These are phyloP conservation scores for Calameuta filiformis DNA, from an alignment of 2,888 invertebrate genomes.

Conservation along the genomic window DNA sequence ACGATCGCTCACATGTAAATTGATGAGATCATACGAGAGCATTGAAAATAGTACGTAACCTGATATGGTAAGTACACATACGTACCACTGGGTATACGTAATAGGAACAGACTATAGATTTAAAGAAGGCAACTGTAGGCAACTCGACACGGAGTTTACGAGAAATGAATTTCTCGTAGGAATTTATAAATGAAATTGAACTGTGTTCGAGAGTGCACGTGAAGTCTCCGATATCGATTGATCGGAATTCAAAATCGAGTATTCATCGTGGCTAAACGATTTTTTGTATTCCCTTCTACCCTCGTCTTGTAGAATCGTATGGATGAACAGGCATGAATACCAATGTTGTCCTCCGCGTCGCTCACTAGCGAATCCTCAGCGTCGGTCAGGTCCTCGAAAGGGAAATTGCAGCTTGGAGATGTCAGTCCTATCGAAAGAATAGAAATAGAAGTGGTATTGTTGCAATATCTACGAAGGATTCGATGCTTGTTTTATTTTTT, in stretches of 20 bases:
- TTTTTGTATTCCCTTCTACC: conserved; percentile 41
- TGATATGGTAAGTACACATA: too few species aligned
- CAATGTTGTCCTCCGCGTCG: conserved; percentile 62
- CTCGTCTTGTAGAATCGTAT: conserved; percentile 44
- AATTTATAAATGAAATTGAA: neutral
- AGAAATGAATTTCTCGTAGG: neutral
- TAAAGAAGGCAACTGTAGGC: too few species aligned
- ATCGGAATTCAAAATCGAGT: neutral
- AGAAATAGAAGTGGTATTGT: conserved; percentile 27
- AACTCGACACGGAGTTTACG: neutral
- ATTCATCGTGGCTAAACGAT: neutral
- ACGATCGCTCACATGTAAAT: neutral
- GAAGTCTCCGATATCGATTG: neutral
- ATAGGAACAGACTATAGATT: too few species aligned
- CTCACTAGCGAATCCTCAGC: conserved; percentile 62
- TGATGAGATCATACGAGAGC: neutral
- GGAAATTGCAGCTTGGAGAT: conserved; percentile 61
- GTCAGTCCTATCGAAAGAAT: conserved; percentile 59
- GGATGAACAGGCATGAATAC: conserved; percentile 56
- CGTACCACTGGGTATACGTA: too few species aligned
- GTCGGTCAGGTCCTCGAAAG: conserved; percentile 63
- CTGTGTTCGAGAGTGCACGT: neutral
- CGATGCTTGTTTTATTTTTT: neutral
- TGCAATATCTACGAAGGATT: neutral
- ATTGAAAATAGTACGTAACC: neutral